Conservation (phyloP, 64 coral and sea anemone species). For the Montipora sp. region DNA sequence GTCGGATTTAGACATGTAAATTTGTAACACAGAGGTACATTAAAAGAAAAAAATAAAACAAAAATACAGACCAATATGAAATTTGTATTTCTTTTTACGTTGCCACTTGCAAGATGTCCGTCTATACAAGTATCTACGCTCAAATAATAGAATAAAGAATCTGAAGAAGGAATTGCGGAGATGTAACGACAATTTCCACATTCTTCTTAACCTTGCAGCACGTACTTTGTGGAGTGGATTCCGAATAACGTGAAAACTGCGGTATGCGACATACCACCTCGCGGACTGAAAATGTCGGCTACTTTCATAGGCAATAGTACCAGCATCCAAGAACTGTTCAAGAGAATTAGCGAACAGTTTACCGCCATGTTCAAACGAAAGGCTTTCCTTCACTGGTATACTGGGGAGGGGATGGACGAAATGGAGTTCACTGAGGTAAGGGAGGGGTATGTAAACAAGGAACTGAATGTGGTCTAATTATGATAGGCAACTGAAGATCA, state of each 20-base stretch:
- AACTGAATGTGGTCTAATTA: no score
- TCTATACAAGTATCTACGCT: no score
- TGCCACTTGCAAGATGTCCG: no score
- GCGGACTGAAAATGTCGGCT: slow-evolving; percentile 75
- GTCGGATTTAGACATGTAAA: no score
- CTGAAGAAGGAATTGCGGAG: no score
- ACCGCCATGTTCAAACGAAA: slow-evolving; percentile 72
- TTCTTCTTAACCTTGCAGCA: neutral
- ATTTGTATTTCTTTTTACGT: no score
- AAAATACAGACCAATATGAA: neutral
- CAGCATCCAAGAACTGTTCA: slow-evolving; percentile 70
- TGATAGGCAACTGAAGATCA: no score
- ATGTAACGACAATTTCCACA: no score
- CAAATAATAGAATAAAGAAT: no score
- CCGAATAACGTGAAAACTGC: slow-evolving; percentile 78
- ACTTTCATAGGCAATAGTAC: slow-evolving; percentile 71
- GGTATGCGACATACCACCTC: slow-evolving; percentile 68
- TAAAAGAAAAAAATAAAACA: neutral
- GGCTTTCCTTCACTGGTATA: slow-evolving; percentile 75
- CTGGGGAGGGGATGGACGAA: slow-evolving; percentile 73
- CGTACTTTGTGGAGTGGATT: slow-evolving; percentile 74
- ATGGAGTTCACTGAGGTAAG: slow-evolving; percentile 76
- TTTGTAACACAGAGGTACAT: neutral
- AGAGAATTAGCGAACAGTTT: slow-evolving; percentile 67
- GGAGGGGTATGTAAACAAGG: neutral